Conservation (phyloP, 2,797 vertebrate genomes). For the Halcyon chelicuti region DNA sequence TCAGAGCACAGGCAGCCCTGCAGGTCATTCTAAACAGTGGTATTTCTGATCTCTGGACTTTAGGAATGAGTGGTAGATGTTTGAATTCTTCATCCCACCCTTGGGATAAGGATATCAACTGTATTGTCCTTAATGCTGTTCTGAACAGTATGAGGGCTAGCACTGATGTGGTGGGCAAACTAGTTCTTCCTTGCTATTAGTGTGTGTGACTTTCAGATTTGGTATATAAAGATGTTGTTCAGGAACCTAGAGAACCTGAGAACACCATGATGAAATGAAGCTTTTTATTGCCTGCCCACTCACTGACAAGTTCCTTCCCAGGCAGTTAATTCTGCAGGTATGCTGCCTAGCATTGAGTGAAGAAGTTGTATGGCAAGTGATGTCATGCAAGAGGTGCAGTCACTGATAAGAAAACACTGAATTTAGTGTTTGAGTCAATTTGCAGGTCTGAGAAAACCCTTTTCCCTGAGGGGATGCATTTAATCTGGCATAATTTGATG, state of each 20-base stretch:
- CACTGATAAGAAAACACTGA: not conserved
- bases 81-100: not conserved
- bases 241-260: not conserved
- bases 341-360: not conserved
- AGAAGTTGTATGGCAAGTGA: not conserved
- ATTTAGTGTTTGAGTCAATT: not conserved
- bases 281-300: not conserved
- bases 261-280: not conserved
- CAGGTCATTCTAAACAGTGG: not conserved
- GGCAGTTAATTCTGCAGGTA: not conserved
- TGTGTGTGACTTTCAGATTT: not conserved
- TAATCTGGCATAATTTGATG: conserved; percentile 8
- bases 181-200: not conserved
- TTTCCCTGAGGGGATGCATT: not conserved
- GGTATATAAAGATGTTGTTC: not conserved
- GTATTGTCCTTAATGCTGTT: not conserved
- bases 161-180: not conserved
- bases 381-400: not conserved
- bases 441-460: not conserved
- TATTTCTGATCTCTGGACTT: not conserved
- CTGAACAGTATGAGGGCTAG: not conserved
- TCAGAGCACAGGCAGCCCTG: not conserved
- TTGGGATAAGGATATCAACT: not conserved
- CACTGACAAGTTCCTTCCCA: not conserved
- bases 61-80: not conserved